Evolutionary conservation across 2,888 invertebrate species (phyloP), one percentile per base, ranked within the genome.

Genomic region (Phyto melanocephala): DNA sequence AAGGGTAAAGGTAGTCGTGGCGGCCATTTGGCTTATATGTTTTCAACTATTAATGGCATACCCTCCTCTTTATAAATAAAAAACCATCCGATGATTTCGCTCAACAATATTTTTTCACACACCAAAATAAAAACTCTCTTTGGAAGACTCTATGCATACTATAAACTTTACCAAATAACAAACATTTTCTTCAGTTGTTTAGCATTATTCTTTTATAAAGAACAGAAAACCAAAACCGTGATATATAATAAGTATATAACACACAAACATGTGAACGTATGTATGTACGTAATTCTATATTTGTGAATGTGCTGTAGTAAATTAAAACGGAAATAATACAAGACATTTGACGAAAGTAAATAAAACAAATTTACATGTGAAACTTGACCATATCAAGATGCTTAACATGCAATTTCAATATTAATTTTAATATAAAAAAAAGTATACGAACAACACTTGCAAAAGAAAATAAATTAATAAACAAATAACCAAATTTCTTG

Each of bases 291-390:
- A n/a, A n/a, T n/a, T n/a, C n/a, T 60, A 10, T 50, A 15, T 45
- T 35, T 62, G 33, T n/a, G 10, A 50, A 58, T 58, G 28, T 50
- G 58, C 65, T 56, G 13, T 22, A 62, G 6, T 56, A 17, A 2
- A 15, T 45, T 54, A 63, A 56, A 78, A 15, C 78, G 81, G 78
- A 82, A 82, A 75, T 70, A 78, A 70, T 70, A 75, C 63, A 79
- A 67, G 82, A 71, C 82, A 79, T 79, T 79, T 82, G 82, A 37
- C 70, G 82, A 82, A 82, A 82, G 79, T 82, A 65, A 79, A 82
- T 82, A 75, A 74, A 65, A 56, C 15, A 42, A 74, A 81, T 63
- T 56, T 58, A 45, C 75, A 79, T 78, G n/a, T 24, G 50, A 52
- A 79, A 74, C 37, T 54, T 50, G 45, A 47, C 45, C 63, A 65